Percentiles rank a stretch among this genome's conserved stretches.
These are phyloP conservation scores for Xyliphius kryptos DNA, from an alignment of 2,113 vertebrate species.

Conservation along the genomic window DNA sequence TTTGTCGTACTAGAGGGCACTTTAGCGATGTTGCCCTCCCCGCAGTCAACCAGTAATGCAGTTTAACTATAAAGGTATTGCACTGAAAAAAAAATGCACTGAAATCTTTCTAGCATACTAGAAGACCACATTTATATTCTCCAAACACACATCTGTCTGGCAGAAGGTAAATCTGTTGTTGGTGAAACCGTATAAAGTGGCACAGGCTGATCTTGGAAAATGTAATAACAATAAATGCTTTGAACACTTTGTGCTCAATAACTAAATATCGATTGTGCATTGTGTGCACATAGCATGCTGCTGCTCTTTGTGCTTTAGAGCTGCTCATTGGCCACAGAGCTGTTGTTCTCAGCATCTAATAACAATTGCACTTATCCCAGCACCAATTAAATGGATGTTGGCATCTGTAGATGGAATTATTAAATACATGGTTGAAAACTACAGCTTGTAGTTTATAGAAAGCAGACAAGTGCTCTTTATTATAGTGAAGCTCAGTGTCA, in stretches of 20 bases:
- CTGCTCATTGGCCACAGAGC: not conserved
- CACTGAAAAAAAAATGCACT: not conserved
- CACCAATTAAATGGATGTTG: constrained; percentile 1
- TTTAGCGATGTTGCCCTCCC: too few relatives aligned
- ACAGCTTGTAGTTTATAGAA: too few relatives aligned
- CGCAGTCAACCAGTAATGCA: not conserved
- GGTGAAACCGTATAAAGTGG: too few relatives aligned
- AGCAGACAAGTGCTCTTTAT: too few relatives aligned
- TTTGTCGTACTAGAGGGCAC: not conserved
- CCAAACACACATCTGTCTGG: too few relatives aligned
- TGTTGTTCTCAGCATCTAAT: not conserved
- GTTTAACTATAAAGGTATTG: not conserved
- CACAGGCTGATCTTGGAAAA: too few relatives aligned
- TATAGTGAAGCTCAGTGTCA: too few relatives aligned
- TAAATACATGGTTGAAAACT: too few relatives aligned
- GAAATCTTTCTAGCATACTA: too few relatives aligned
- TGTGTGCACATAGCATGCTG: not conserved
- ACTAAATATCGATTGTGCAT: constrained; percentile 8
- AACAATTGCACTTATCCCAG: not conserved
- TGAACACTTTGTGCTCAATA: not conserved
- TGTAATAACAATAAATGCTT: too few relatives aligned
- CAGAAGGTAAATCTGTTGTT: too few relatives aligned
- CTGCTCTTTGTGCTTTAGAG: not conserved
- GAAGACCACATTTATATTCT: too few relatives aligned
- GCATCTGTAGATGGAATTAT: not conserved